Evolutionary conservation across 2,888 invertebrate genomes (phyloP), one percentile per base, ranked within the genome.

Genomic region (Phorcus lineatus): DNA sequence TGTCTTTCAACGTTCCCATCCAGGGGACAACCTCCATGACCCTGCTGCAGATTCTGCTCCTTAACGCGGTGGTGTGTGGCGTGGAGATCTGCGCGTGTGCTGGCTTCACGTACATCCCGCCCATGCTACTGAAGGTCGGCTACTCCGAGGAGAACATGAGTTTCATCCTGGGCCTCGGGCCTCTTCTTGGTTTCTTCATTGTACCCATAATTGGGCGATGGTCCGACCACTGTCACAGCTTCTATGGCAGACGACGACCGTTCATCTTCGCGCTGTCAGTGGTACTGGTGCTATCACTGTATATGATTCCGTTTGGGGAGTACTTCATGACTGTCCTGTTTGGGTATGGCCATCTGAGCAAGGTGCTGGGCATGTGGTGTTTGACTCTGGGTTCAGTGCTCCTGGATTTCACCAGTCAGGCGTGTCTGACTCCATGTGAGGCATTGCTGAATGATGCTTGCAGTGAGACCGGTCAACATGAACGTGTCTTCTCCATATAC

Each of bases 401-500:
- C 55, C 93, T 99, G 84, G 99, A 99, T 93, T 98, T 98, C 92
- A 97, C 98, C 89, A 98, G 98, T 0, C 98, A 99, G 92, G 97
- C 98, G 40, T 98, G 98, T 89, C 97, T 99, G 92, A 98, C 98
- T 91, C 98, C 99, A 0, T 96, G 98, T 0, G 95, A 99, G 86
- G 98, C 98, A 66, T 97, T 98, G 94, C 95, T 99, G 0, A 95
- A 98, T 31, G 99, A 99, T 92, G 97, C 98, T 77, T 97, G 97
- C 80, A 94, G 97, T 86, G 96, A 87, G n/a, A 90, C 97, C 93
- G 97, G 97, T 94, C 98, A 98, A 92, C 98, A 98, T 90, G 97
- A 98, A 0, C 95, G 95, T 90, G 98, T 98, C 0, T 94, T 99
- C 24, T 98, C 97, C 88, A 97, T 98, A 1, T 99, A 99, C 92